Evolutionary conservation across 2,888 invertebrate genomes (phyloP).

Genomic region (Heliconius charithonia): DNA sequence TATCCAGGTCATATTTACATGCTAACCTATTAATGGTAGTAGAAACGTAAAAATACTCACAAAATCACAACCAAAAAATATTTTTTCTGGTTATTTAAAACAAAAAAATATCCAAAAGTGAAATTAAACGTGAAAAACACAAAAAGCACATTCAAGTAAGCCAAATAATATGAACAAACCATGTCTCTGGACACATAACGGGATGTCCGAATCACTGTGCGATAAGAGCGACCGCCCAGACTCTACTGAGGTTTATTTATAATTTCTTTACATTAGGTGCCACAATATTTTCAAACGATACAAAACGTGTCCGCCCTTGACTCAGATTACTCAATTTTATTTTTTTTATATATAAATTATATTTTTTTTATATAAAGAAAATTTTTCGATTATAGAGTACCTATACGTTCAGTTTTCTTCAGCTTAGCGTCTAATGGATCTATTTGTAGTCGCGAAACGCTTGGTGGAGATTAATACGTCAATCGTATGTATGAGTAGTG

Average conservation of each 20-base stretch:
- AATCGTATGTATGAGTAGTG: constrained; percentile 25
- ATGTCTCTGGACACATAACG: constrained; percentile 42
- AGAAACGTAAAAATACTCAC: constrained; percentile 3
- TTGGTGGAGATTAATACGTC: constrained; percentile 39
- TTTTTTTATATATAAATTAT: constrained; percentile 17
- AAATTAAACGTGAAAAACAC: constrained; percentile 16
- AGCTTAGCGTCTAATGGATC: constrained; percentile 31
- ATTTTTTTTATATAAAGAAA: neutral
- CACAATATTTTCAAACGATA: constrained; percentile 69
- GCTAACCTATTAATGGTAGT: constrained; percentile 18
- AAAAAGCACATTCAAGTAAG: constrained; percentile 23
- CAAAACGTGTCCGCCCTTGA: constrained; percentile 71
- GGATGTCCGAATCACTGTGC: constrained; percentile 43
- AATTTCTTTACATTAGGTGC: constrained; percentile 69
- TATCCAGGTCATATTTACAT: constrained; percentile 26
- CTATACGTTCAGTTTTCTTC: constrained; percentile 41
- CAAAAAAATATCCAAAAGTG: constrained; percentile 1
- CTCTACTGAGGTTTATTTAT: constrained; percentile 78
- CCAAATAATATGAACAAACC: constrained; percentile 33
- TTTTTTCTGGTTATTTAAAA: neutral
- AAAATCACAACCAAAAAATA: neutral
- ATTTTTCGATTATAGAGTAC: constrained; percentile 39
- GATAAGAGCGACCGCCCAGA: constrained; percentile 49
- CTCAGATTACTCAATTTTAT: constrained; percentile 59
- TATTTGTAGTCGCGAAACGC: constrained; percentile 15